These are phyloP conservation scores for Ashinkailepas kermadecensis DNA, from an alignment of 2,888 invertebrate species.

Conservation along the genomic window DNA sequence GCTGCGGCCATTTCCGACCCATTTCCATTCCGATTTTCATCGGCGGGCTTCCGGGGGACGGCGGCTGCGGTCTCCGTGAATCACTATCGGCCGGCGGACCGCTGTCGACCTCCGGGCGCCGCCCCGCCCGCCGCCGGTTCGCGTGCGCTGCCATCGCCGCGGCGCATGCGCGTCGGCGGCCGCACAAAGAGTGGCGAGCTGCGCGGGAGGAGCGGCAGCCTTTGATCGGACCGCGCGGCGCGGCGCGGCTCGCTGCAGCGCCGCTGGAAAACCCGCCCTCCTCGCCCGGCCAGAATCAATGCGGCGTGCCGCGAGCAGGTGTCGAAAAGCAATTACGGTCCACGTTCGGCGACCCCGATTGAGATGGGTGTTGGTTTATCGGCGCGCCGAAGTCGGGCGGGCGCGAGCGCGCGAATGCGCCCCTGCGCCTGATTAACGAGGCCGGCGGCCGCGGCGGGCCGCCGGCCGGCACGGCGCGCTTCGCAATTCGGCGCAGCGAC, in stretches of 20 bases:
- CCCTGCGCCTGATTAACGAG: slow-evolving; percentile 30
- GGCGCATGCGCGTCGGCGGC: not conserved
- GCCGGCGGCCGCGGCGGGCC: slow-evolving; percentile 34
- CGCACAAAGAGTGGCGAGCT: slow-evolving; percentile 23
- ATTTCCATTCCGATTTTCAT: slow-evolving; percentile 2
- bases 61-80: slow-evolving; percentile 65
- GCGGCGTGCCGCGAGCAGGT: slow-evolving; percentile 24
- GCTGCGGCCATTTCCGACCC: not conserved
- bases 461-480: slow-evolving; percentile 31
- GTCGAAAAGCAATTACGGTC: slow-evolving; percentile 41
- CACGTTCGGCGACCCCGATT: slow-evolving; percentile 34
- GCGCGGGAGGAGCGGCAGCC: slow-evolving; percentile 30
- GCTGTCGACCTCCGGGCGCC: slow-evolving; percentile 35
- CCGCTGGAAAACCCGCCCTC: slow-evolving; percentile 46
- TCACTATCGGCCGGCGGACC: slow-evolving; percentile 46
- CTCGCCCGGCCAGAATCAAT: slow-evolving; percentile 46
- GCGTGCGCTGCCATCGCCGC: slow-evolving; percentile 29
- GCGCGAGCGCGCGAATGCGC: slow-evolving; percentile 31
- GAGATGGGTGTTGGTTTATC: slow-evolving; percentile 26
- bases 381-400: slow-evolving; percentile 42
- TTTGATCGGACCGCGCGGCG: slow-evolving; percentile 22
- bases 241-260: not conserved
- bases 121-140: slow-evolving; percentile 3
- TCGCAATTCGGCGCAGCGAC: slow-evolving; percentile 47
- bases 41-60: slow-evolving; percentile 56